Evolutionary conservation across 2,113 vertebrate species (phyloP), one percentile per base, ranked within the genome.

Genomic region (Rhinoptilus africanus): DNA sequence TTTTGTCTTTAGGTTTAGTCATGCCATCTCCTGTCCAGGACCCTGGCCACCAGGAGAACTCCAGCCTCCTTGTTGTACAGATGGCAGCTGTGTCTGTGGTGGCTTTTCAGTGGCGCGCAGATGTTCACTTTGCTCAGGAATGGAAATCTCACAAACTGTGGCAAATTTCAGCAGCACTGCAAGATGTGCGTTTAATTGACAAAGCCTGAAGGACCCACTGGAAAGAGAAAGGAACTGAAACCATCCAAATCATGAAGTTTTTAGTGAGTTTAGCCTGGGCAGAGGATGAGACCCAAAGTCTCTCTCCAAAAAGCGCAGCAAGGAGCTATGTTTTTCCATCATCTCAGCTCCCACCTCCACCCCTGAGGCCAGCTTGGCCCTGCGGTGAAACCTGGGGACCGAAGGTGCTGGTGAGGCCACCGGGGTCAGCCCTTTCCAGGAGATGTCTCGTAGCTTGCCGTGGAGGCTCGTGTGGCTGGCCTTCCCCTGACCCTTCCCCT

Each of bases 401-500:
- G 2, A 84, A 14, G 30, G 10, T 73, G 53, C 47, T 9, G 1
- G 8, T 2, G 1, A 17, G 63, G 28, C 53, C 60, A n/a, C 7
- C 0, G 3, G 51, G 21, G 34, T 63, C 7, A 2, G 16, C 10
- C 73, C 17, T 53, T 56, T 60, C 27, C 4, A 5, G 34, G 67
- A 94, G 41, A 69, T 22, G 16, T 56, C 73, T 76, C 35, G 1
- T 1, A 2, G 35, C n/a, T 74, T 50, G 60, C 26, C 4, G 0
- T 26, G 18, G 34, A 83, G 37, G 35, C 28, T 87, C 6, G 2
- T 69, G 77, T 6, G 2, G 47, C 51, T 97, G 95, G 92, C 67
- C 97, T 97, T 76, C 62, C 57, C 30, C 66, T 93, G 95, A 97
- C 84, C 93, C 63, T 92, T 95, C 45, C 45, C 87, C 83, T 93